Evolutionary conservation across 2,888 invertebrate species (phyloP).

Genomic region (Dione juno): DNA sequence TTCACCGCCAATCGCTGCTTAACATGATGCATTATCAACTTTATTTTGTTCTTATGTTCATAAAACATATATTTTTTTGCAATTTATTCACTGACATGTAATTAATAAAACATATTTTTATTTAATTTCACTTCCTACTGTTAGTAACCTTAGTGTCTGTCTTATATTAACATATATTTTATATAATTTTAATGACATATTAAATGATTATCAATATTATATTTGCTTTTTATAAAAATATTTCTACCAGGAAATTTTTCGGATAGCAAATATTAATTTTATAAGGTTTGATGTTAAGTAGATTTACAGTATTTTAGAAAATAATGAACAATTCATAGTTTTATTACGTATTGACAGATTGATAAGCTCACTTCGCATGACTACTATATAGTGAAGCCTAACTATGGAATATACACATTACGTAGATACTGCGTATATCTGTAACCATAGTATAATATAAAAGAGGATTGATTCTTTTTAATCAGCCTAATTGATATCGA

Average conservation of each 20-base stretch:
- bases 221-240: not conserved
- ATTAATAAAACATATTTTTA: not conserved
- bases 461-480: slow-evolving; percentile 40
- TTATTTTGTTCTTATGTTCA: not conserved
- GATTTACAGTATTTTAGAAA: too few species aligned
- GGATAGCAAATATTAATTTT: not conserved
- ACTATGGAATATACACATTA: slow-evolving; percentile 4
- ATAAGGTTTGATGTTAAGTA: too few species aligned
- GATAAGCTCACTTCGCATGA: slow-evolving; percentile 18
- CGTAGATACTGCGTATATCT: slow-evolving; percentile 20
- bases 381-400: slow-evolving; percentile 28
- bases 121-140: not conserved
- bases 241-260: not conserved
- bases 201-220: not conserved
- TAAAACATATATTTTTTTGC: not conserved
- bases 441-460: slow-evolving; percentile 34
- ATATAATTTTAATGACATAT: not conserved
- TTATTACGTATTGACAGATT: slow-evolving; percentile 28
- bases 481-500: slow-evolving; percentile 45
- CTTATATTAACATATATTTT: slow-evolving; percentile 15
- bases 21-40: not conserved
- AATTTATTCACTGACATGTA: not conserved
- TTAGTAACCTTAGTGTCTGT: not conserved
- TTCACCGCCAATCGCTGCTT: not conserved
- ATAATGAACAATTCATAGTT: slow-evolving; percentile 36